Evolutionary conservation across 2,113 vertebrate species (phyloP), one percentile per base, ranked within the genome.

Genomic region (Corvus moneduloides): DNA sequence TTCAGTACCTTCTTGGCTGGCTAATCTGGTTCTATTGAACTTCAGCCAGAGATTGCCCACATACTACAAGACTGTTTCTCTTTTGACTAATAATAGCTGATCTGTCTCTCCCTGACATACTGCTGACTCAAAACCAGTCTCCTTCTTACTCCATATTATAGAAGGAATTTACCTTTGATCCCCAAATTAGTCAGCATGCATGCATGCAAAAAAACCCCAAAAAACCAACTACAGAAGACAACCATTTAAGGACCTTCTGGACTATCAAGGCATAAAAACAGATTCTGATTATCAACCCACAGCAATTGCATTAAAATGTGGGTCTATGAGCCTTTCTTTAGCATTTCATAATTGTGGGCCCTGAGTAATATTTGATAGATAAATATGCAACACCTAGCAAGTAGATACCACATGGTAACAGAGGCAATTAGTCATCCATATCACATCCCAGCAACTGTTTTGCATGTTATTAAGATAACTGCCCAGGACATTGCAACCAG

Each of bases 81-180:
- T 90, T 94, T 69, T 44, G 77, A 81, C 78, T 94, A 68, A 74
- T 71, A 83, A 91, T 11, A 8, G 87, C 84, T 96, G 90, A 87
- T 61, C 68, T 87, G 67, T 58, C 84, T 96, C 51, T 87, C 37
- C 43, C 48, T 84, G 89, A 86, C 30, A 62, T 33, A 71, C 5
- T 55, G 49, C 74, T 75, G 24, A 79, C 63, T 81, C 89, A 93
- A 94, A 84, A 79, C 51, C 54, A 61, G 52, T 54, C 91, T 80
- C 66, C 77, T 90, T 92, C 76, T 63, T 55, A 30, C 24, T 52
- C 48, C 41, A 4, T n/a, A 52, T 58, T 81, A 81, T 6, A 77
- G 58, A 54, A 69, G 55, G n/a, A 94, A 88, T 96, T 96, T 94
- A 73, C 69, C 67, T 91, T 58, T 14, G 9, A 88, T 87, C 86